Evolutionary conservation across 1,140 invertebrate genomes (phyloP), one percentile per base, ranked within the genome.

Genomic region (Globodera rostochiensis): DNA sequence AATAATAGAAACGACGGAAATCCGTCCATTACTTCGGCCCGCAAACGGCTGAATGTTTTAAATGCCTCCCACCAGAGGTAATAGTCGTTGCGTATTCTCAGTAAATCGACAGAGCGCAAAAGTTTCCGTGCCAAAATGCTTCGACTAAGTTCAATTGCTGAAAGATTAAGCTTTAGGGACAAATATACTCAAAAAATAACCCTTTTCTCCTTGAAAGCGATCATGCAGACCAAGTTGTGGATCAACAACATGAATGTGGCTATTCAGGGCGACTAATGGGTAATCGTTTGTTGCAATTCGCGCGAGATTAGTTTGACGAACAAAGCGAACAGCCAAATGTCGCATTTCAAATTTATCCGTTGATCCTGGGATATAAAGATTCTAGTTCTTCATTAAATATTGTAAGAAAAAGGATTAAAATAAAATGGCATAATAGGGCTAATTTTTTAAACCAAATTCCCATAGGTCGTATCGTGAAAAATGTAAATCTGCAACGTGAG

Each of bases 41-140:
- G 6, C 57, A 64, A 64, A 64, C 19, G 15, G 1, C 1, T 36
- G 36, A 36, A 36, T 36, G 36, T 19, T 64, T 64, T 64, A 64
- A 64, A 64, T 64, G 57, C 57, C 13, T 4, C 19, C 5, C 11
- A 64, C 57, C 57, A 64, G 15, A 64, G 13, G 11, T 64, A 19
- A 15, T 64, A 64, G 11, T 64, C 57, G 19, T 19, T 64, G 57
- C 57, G 57, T 64, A 64, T 64, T 15, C 19, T 64, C 19, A 64
- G 6, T 19, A 64, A 19, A 19, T 64, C 57, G 19, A 64, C 36
- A 36, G 36, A 36, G 2, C 36, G 57, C 57, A 15, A 64, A 64
- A 64, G 57, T 64, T 64, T 64, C 57, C 57, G 57, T 64, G 57
- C 57, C 57, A 64, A 64, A 64, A 64, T 64, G 15, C 57, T 64